Evolutionary conservation across 2,113 vertebrate species (phyloP), one percentile per base, ranked within the genome.

Genomic region (Sphaerodactylus townsendi): DNA sequence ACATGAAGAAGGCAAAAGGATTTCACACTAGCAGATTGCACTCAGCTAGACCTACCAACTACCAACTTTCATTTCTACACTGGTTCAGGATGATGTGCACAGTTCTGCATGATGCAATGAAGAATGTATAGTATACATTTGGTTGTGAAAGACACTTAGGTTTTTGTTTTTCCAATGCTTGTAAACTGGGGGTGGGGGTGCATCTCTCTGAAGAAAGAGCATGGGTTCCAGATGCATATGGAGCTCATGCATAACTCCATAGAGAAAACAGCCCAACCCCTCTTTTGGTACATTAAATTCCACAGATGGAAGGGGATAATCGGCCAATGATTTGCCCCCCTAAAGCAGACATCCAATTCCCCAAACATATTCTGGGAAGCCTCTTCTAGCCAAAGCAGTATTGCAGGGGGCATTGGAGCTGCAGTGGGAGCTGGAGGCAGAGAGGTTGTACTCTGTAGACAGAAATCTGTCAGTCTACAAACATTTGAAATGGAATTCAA

Each of bases 1-100:
- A 59, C 30, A 69, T 25, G 30, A 78, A 66, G 10, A 50, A 70
- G 81, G 85, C 90, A 88, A 87, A 30, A 72, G 64, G 80, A 0
- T 87, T 88, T 85, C 23, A 23, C 41, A 46, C 25, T 73, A 91
- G 28, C 83, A 87, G 88, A 75, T 84, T 86, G 87, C 76, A 77
- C 90, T 81, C 85, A 78, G 59, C 65, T 68, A 53, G 83, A 89
- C 75, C 81, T 82, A 21, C 88, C 72, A 92, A 35, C 2, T 1
- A 44, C 46, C 65, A 30, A 88, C 83, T 78, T 78, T 46, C 15
- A n/a, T 17, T 70, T 79, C 78, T 56, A 21, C 30, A 8, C 30
- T 44, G 33, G 44, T 25, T 10, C 35, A 46, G 48, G 25, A 62
- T 62, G 23, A 59, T 28, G 35, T 62, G 39, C 35, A 77, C 53